Evolutionary conservation across 1,140 invertebrate genomes (phyloP), one percentile per base, ranked within the genome.

Genomic region (Battus philenor): DNA sequence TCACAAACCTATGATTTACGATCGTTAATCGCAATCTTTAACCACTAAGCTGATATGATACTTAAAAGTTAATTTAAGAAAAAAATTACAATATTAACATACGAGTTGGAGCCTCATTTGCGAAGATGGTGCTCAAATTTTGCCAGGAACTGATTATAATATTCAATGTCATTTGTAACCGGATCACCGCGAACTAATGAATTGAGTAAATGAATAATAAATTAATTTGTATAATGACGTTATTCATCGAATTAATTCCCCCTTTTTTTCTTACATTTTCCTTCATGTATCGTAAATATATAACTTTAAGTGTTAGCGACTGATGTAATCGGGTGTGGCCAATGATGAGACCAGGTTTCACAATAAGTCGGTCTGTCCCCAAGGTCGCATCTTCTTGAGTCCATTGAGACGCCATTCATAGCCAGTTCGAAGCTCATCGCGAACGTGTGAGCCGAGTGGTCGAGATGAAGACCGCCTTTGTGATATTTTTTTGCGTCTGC

Each of bases 291-390:
- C 31, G 44, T 47, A 24, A 46, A 39, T 47, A 44, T 54, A 47
- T 38, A 47, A 50, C 12, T 49, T 15, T 1, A 11, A n/a, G 27
- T 10, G 38, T 45, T 41, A 24, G 36, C 7, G 47, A 55, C 55
- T 78, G 63, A 58, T 65, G 68, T 74, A 70, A 68, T 41, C 54
- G 66, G 68, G 66, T 31, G 72, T 48, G 70, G 61, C 53, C 18
- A 26, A 32, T 62, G 68, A 69, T 69, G 65, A 64, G 51, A 58
- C 63, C 53, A 59, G 56, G 63, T 80, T 71, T 67, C 62, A 54
- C 65, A 68, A 75, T 41, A 32, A 30, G 4, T 10, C 61, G 59
- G 66, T 63, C 51, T 69, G 69, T 71, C 74, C 63, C 59, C 72
- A 76, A 81, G 73, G 75, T 72, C 71, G 43, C 20, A 38, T 38